phyloP scores from a whole-genome alignment of 53 echinoderm and acorn worm genomes.

The Holothuria scabra region DNA sequence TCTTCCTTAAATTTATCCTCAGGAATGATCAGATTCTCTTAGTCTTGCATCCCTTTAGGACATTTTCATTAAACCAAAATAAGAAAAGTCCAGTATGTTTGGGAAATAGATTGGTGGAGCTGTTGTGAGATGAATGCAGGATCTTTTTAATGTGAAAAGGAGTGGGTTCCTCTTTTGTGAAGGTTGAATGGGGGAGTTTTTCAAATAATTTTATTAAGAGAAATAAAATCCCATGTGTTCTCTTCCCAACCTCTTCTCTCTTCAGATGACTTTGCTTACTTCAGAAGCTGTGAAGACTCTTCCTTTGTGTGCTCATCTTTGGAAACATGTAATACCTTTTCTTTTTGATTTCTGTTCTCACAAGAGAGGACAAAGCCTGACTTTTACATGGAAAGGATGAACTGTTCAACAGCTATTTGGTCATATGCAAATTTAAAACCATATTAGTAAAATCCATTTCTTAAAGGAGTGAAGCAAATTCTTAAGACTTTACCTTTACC shows the following conservation, averaged over 20 bases:
- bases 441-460: no score
- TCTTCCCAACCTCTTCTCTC: neutral
- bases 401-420: neutral
- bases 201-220: neutral
- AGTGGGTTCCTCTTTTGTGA: neutral
- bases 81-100: no score
- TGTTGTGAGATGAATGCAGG: no score
- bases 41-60: no score
- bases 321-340: constrained; percentile 23
- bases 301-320: constrained; percentile 6
- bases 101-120: no score
- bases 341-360: neutral
- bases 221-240: neutral
- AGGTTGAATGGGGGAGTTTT: neutral
- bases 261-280: neutral
- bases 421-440: no score
- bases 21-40: no score
- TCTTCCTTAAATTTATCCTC: no score
- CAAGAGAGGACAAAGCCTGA: neutral
- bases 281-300: constrained; percentile 14
- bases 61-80: no score
- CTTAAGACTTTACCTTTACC: no score
- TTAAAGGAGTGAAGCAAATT: no score
- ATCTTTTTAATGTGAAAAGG: no score
- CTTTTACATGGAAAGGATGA: neutral